These are phyloP conservation scores for Lasioglossum malachurum DNA, from an alignment of 2,888 invertebrate species.

Conservation along the genomic window DNA sequence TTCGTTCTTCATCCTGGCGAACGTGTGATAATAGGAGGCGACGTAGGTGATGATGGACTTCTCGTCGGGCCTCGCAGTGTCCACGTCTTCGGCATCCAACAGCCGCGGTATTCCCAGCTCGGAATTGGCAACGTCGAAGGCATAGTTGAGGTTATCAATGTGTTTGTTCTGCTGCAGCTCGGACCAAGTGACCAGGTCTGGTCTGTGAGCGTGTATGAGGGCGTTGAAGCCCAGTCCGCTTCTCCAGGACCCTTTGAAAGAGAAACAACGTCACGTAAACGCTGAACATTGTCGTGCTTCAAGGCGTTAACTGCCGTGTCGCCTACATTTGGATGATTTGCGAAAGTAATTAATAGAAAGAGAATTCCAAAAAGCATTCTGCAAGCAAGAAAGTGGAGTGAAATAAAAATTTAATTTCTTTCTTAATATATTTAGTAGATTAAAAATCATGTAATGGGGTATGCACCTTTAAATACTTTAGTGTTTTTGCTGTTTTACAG, in stretches of 20 bases:
- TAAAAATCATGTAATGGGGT: no score
- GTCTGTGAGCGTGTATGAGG: conserved; percentile 98
- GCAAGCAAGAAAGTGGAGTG: no score
- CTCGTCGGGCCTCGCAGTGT: conserved; percentile 97
- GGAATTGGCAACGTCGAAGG: conserved; percentile 97
- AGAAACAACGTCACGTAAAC: conserved; percentile 16
- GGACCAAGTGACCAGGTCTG: conserved; percentile 96
- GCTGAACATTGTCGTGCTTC: not conserved
- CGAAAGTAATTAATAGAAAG: no score
- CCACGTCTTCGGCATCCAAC: conserved; percentile 98
- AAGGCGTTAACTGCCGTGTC: no score
- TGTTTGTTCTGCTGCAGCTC: conserved; percentile 92
- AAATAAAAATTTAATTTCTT: no score
- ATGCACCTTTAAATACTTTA: no score
- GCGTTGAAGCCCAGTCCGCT: conserved; percentile 99
- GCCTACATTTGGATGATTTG: not conserved
- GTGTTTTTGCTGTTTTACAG: no score
- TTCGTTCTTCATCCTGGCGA: conserved; percentile 99
- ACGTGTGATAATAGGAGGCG: conserved; percentile 99
- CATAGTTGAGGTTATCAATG: conserved; percentile 98
- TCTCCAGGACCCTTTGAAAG: conserved; percentile 92
- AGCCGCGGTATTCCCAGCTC: conserved; percentile 97
- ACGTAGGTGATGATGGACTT: conserved; percentile 99
- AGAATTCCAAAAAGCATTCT: no score
- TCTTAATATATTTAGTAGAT: no score